Evolutionary conservation across 2,797 vertebrate genomes (phyloP).

Genomic region (Urosaurus nigricauda): DNA sequence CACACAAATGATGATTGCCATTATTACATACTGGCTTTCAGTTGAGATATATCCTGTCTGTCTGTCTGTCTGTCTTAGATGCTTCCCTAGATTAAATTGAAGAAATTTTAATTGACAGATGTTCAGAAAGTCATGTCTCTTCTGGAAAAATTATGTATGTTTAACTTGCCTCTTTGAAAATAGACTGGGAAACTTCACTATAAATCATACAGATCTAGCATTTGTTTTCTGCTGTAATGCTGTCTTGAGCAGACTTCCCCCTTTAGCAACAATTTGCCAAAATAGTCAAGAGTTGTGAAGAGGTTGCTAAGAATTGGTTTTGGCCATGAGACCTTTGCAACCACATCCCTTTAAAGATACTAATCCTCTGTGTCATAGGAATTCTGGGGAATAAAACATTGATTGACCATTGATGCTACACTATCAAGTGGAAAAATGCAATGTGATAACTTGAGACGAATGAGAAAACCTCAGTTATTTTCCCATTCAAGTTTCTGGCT

Average conservation of each 20-base stretch:
- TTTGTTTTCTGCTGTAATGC: background rate
- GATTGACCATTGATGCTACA: conserved; percentile 10
- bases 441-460: conserved; percentile 48
- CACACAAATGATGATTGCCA: background rate
- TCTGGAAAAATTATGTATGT: background rate
- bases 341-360: background rate
- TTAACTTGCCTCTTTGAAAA: background rate
- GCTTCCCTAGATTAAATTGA: background rate
- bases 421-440: conserved; percentile 29
- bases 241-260: background rate
- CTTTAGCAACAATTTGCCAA: background rate
- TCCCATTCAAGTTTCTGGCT: conserved; percentile 47
- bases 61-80: no score
- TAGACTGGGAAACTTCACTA: background rate
- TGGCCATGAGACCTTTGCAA: background rate
- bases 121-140: background rate
- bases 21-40: background rate
- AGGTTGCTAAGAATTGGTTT: background rate
- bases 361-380: conserved; percentile 1
- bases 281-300: background rate
- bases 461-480: conserved; percentile 56
- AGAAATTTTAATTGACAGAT: background rate
- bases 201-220: background rate
- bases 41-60: no score
- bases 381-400: background rate